A percentile compares a stretch with the other conserved stretches of the same genome.
phyloP scores from a whole-genome alignment of 2,888 invertebrate genomes.

The Drosophila niveifrons region DNA sequence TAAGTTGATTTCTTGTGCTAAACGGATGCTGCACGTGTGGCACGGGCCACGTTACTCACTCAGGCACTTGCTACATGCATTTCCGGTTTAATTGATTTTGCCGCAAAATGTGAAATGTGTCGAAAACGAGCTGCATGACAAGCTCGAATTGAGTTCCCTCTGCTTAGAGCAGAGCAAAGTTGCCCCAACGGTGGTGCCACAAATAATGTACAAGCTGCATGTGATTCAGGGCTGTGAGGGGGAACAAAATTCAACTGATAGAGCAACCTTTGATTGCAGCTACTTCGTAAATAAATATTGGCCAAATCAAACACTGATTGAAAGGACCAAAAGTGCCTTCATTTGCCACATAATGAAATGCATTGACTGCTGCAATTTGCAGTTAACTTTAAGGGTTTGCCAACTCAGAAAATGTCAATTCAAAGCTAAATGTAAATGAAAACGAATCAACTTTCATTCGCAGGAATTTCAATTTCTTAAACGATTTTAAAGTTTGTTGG shows the following conservation, averaged over 20 bases:
- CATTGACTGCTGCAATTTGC: conserved; percentile 14
- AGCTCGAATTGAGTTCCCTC: conserved; percentile 9
- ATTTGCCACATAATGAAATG: conserved; percentile 39
- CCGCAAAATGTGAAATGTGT: conserved; percentile 81
- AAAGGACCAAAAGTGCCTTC: conserved; percentile 40
- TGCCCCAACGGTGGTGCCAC: conserved; percentile 17
- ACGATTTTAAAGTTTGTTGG: background rate
- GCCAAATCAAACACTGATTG: conserved; percentile 67
- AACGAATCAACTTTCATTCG: conserved; percentile 3
- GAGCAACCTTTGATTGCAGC: conserved; percentile 60
- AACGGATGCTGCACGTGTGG: conserved; percentile 71
- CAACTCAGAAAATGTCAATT: background rate
- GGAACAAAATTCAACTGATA: conserved; percentile 7
- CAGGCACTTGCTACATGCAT: conserved; percentile 65
- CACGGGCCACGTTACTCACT: conserved; percentile 29
- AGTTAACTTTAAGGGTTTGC: conserved; percentile 12
- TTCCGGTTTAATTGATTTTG: conserved; percentile 83
- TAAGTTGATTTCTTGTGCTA: conserved; percentile 73
- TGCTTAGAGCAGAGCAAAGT: conserved; percentile 2
- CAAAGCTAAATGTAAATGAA: conserved; percentile 12
- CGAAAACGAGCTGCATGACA: conserved; percentile 63
- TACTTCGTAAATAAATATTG: conserved; percentile 72
- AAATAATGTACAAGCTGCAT: conserved; percentile 50
- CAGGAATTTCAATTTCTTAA: background rate
- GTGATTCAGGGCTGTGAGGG: background rate